Conservation (phyloP, 2,113 vertebrate genomes). For the Brienomyrus longianalis region DNA sequence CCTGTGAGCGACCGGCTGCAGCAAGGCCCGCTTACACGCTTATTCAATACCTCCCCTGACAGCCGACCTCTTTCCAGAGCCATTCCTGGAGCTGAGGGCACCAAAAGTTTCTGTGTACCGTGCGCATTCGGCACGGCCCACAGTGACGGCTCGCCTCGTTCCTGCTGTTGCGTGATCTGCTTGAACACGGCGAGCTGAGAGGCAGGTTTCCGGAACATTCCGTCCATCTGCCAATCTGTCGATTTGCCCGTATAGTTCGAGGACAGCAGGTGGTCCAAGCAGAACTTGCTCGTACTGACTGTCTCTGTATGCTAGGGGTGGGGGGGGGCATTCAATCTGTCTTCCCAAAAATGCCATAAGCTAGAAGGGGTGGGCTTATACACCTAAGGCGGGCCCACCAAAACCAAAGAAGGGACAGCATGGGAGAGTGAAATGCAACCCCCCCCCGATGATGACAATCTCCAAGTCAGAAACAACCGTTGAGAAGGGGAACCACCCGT, state of each 20-base stretch:
- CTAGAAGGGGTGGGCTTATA: not conserved
- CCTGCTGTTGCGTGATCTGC: not conserved
- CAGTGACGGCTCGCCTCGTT: not conserved
- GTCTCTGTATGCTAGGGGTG: not conserved
- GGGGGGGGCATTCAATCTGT: not conserved
- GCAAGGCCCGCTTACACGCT: not conserved
- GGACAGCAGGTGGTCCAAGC: not conserved
- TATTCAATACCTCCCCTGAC: not conserved
- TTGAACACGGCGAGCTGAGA: not conserved
- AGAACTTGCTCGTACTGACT: not conserved
- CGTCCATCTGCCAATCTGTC: not conserved
- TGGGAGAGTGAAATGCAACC: not conserved
- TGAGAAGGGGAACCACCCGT: not conserved
- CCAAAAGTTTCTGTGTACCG: not conserved
- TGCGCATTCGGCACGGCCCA: not conserved
- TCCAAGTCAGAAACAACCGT: not conserved
- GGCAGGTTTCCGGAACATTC: not conserved
- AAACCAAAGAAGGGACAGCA: not conserved
- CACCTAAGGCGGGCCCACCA: not conserved
- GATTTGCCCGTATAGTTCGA: not conserved
- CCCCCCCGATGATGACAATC: not conserved
- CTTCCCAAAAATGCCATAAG: not conserved
- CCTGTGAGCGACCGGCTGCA: not conserved
- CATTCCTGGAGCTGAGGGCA: not conserved
- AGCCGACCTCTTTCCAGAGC: not conserved